Evolutionary conservation across 2,888 invertebrate species (phyloP).

Genomic region (Itoplectis maculator): DNA sequence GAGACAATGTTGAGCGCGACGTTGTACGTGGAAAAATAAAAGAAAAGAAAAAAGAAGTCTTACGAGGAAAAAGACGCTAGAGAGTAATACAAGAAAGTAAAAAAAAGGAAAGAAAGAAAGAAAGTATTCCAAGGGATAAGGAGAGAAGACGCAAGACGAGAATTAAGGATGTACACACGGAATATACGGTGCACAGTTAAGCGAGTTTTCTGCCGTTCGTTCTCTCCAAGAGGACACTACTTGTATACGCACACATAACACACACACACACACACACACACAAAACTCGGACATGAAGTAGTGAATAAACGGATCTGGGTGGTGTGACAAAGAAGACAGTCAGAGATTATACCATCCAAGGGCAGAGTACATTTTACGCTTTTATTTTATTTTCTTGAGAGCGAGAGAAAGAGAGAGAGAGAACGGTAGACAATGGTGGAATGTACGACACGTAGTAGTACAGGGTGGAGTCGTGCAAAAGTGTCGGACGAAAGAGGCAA

Average conservation of each 20-base stretch:
- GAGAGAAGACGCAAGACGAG: conserved; percentile 11
- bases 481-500: conserved; percentile 42
- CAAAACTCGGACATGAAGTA: conserved; percentile 13
- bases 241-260: background rate
- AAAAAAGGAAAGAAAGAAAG: conserved; percentile 17
- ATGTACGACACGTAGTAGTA: conserved; percentile 18
- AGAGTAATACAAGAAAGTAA: conserved; percentile 30
- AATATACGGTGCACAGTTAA: conserved; percentile 19
- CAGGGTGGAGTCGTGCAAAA: conserved; percentile 26
- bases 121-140: background rate
- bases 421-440: background rate
- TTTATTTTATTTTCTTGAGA: conserved; percentile 28
- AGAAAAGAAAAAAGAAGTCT: conserved; percentile 1
- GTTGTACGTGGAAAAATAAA: conserved; percentile 30
- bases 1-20: conserved; percentile 5
- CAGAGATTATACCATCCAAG: conserved; percentile 35
- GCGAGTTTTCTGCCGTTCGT: background rate
- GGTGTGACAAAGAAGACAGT: conserved; percentile 22
- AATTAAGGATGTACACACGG: conserved; percentile 51
- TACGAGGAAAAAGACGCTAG: conserved; percentile 15
- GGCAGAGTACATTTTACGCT: conserved; percentile 5
- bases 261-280: background rate
- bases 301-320: conserved; percentile 38
- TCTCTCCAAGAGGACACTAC: background rate
- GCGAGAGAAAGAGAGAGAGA: conserved; percentile 4